These are phyloP conservation scores for Gymnarchus niloticus DNA, from an alignment of 2,113 vertebrate species.

Conservation along the genomic window DNA sequence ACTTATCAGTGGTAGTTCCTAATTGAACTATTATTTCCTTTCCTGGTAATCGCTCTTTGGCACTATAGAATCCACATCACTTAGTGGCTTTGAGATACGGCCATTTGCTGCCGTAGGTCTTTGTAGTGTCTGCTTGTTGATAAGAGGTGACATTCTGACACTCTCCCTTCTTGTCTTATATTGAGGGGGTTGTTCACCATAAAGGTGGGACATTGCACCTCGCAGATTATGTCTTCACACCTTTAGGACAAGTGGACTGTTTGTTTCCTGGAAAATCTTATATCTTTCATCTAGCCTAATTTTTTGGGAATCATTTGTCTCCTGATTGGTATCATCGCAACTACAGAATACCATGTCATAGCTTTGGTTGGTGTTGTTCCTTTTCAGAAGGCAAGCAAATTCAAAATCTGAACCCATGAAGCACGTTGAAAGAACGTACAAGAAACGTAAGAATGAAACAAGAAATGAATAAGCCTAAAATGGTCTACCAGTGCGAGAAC, in stretches of 20 bases:
- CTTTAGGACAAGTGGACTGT: conserved; percentile 31
- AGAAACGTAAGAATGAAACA: neutral
- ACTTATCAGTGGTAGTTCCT: conserved; percentile 48
- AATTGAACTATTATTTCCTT: conserved; percentile 53
- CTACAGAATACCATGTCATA: no score
- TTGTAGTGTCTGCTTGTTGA: conserved; percentile 45
- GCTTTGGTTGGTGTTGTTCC: neutral
- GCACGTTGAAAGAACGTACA: neutral
- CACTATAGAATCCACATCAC: conserved; percentile 43
- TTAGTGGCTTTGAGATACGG: conserved; percentile 42
- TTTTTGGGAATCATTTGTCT: neutral
- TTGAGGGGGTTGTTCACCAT: conserved; percentile 22
- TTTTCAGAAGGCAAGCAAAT: neutral
- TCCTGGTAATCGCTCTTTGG: conserved; percentile 42
- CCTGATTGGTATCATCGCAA: neutral
- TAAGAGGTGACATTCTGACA: conserved; percentile 49
- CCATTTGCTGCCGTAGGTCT: conserved; percentile 42
- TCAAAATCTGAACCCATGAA: neutral
- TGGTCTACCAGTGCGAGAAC: conserved; percentile 41
- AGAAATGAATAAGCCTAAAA: neutral
- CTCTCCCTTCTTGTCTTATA: conserved; percentile 35
- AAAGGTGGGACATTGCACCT: conserved; percentile 29
- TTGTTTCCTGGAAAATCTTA: neutral
- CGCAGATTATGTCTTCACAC: conserved; percentile 20
- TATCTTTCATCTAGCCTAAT: neutral